These are phyloP conservation scores for Isichthys henryi DNA, from an alignment of 2,113 vertebrate genomes.

Conservation along the genomic window DNA sequence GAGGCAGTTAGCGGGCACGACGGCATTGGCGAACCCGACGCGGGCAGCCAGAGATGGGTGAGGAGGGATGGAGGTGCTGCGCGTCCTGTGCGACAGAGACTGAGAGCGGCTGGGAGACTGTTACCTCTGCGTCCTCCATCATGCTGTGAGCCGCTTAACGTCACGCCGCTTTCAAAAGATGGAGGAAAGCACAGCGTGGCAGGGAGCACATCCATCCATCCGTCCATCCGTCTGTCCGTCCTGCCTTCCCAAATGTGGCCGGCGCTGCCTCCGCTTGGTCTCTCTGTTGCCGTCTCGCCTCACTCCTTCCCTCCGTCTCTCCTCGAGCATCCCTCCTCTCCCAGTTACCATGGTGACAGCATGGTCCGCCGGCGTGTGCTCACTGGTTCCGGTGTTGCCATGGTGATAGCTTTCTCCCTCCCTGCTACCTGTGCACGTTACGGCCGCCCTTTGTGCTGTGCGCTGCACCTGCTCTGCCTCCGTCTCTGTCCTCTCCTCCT, in stretches of 20 bases:
- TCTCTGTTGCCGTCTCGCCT: constrained; percentile 18
- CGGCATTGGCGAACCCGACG: not conserved
- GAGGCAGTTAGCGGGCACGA: not conserved
- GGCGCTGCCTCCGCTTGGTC: constrained; percentile 21
- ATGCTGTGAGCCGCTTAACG: not conserved
- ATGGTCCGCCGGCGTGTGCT: constrained; percentile 40
- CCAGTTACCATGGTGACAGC: constrained; percentile 61
- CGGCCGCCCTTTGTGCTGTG: constrained; percentile 33
- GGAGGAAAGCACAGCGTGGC: not conserved
- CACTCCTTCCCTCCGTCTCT: constrained; percentile 34
- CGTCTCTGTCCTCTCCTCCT: constrained; percentile 18
- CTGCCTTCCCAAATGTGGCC: constrained; percentile 43
- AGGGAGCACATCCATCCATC: not conserved
- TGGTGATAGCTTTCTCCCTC: constrained; percentile 51
- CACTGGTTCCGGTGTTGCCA: constrained; percentile 51
- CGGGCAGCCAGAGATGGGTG: not conserved
- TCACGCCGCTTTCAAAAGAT: not conserved
- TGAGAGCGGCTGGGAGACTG: not conserved
- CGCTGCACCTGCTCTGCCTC: not conserved
- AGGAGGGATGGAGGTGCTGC: not conserved
- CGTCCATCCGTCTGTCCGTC: not conserved
- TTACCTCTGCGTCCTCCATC: not conserved
- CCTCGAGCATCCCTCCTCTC: constrained; percentile 49
- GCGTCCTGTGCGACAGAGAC: not conserved
- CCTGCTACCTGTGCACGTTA: constrained; percentile 39